These are phyloP conservation scores for Urophycis tenuis DNA, from an alignment of 2,797 vertebrate genomes.

Conservation along the genomic window DNA sequence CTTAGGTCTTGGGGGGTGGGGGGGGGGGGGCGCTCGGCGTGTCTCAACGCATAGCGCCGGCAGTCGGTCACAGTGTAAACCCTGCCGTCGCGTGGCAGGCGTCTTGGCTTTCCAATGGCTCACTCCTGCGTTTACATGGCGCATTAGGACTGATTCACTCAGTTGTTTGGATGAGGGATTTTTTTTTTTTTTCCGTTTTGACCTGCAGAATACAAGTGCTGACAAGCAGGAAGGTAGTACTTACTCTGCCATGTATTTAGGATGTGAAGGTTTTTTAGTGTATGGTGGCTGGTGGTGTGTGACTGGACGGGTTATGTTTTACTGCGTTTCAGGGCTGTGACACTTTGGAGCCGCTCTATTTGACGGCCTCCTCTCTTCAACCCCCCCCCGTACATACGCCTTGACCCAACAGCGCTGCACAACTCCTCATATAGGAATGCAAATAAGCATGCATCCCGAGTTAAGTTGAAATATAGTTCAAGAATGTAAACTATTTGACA, in stretches of 20 bases:
- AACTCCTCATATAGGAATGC: background rate
- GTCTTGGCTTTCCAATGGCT: background rate
- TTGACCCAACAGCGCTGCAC: background rate
- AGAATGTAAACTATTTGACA: background rate
- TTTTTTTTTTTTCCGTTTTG: background rate
- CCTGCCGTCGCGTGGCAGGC: background rate
- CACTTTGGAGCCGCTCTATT: background rate
- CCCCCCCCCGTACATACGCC: background rate
- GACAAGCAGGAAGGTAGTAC: background rate
- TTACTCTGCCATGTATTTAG: conserved; percentile 1
- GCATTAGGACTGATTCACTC: background rate
- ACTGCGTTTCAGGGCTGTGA: background rate
- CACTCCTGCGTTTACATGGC: background rate
- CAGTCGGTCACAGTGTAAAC: background rate
- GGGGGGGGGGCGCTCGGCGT: background rate
- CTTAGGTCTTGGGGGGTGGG: background rate
- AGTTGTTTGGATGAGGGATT: background rate
- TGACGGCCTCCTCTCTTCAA: background rate
- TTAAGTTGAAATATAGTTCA: background rate
- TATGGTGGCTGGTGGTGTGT: too few relatives aligned
- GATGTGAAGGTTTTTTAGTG: background rate
- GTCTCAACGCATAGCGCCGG: conserved; percentile 1
- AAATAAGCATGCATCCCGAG: background rate
- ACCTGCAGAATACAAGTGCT: background rate
- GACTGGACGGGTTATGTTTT: background rate